A percentile compares a stretch with the other conserved stretches of the same genome.
Evolutionary conservation across 2,888 invertebrate species (phyloP).

Genomic region (Enchytraeus crypticus): DNA sequence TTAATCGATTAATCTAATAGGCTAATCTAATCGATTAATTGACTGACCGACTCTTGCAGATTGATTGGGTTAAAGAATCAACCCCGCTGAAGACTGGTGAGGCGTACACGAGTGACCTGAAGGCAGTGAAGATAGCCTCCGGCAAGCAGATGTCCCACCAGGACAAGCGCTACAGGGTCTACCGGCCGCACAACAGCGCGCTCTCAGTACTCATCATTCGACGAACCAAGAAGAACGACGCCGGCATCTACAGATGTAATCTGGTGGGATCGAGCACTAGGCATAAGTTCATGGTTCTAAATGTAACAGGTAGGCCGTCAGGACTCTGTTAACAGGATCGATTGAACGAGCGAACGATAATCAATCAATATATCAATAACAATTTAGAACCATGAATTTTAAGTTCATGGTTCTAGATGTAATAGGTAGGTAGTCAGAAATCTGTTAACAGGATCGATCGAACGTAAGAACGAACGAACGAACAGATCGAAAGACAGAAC

Average conservation of each 20-base stretch:
- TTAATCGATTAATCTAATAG: neutral
- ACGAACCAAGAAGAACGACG: constrained; percentile 27
- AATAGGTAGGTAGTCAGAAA: constrained; percentile 21
- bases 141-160: constrained; percentile 26
- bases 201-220: constrained; percentile 31
- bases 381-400: neutral
- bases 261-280: constrained; percentile 27
- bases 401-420: constrained; percentile 31
- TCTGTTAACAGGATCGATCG: neutral
- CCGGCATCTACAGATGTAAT: constrained; percentile 29
- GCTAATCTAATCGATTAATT: neutral
- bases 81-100: neutral
- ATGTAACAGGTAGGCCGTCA: constrained; percentile 27
- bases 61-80: constrained; percentile 17
- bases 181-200: constrained; percentile 28
- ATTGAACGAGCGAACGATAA: too few species aligned
- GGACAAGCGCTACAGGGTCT: constrained; percentile 26
- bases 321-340: neutral
- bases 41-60: constrained; percentile 1
- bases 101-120: neutral
- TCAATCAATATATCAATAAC: neutral
- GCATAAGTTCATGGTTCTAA: constrained; percentile 30
- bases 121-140: constrained; percentile 18
- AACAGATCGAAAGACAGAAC: neutral
- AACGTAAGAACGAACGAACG: neutral